Base-by-base conservation (phyloP, 2,888 invertebrate genomes). In the Tenthredo notha region DNA sequence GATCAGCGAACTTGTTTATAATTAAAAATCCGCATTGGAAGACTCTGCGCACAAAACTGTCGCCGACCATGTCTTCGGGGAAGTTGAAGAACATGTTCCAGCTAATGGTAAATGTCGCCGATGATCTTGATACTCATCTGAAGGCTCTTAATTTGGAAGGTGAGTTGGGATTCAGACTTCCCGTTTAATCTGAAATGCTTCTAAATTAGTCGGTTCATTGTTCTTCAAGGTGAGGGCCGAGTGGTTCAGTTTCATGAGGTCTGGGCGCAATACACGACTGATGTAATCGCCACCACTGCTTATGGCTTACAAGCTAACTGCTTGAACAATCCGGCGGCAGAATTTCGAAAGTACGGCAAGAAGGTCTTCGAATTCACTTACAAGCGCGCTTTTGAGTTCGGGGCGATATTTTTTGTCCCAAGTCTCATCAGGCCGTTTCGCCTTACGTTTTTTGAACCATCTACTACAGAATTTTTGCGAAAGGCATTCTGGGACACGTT, bases 71-170 rank as follows among this genome's bases (percentile, higher is more conserved):
- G 87, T 94, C 94, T 6, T 93, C 94, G 12, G 94, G 94, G 40
- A 94, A 94, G 88, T 94, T 94, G 94, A 94, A 94, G 87, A 94
- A 93, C 5, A 94, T 94, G 94, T 94, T 94, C 87, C 94, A 94
- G 29, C 90, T 94, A 61, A 90, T 94, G 75, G 92, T 92, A 3
- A 94, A 94, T 12, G 94, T 94, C 89, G 93, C 94, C 0, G 91
- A 1, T 86, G 91, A 93, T 10, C 90, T 94, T n/a, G 92, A 92
- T 87, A 88, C 89, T 43, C 89, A 92, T 15, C 90, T 94, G 7
- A 92, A 93, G 33, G 3, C 33, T 6, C 61, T 80, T 4, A 43
- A 15, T 1, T 4, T 80, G 33, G 40, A 80, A 6, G 61, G 61
- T 80, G 18, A 80, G 77, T n/a, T 2, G 7, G 10, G 29, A 58